phyloP scores from a whole-genome alignment of 2,888 invertebrate genomes.

The Blera fallax region DNA sequence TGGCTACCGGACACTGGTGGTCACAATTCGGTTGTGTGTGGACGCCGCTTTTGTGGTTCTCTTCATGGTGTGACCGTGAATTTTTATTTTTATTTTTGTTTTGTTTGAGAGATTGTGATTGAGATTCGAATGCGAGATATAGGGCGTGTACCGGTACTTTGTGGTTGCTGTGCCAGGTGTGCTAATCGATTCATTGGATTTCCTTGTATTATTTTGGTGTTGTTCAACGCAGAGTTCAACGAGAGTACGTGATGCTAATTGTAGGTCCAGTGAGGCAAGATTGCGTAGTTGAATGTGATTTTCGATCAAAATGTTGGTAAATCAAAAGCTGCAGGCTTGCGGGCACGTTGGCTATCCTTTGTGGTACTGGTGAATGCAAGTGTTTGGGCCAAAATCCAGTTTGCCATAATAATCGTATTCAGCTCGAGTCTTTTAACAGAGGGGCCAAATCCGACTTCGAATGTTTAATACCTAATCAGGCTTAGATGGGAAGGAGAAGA shows the following conservation, averaged over 20 bases:
- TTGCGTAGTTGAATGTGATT: neutral
- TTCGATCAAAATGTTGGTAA: neutral
- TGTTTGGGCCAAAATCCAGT: too few species aligned
- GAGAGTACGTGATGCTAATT: too few species aligned
- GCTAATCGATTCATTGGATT: slow-evolving; percentile 48
- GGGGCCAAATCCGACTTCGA: too few species aligned
- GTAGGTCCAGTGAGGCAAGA: too few species aligned
- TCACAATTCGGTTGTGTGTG: neutral
- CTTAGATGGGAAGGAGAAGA: too few species aligned
- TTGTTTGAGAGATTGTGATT: slow-evolving; percentile 15
- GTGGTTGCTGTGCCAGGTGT: slow-evolving; percentile 48
- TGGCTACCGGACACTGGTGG: slow-evolving; percentile 43
- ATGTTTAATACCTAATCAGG: too few species aligned
- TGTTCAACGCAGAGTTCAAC: neutral
- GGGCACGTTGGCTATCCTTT: too few species aligned
- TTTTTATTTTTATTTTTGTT: neutral
- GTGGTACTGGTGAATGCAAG: too few species aligned
- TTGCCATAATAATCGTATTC: too few species aligned
- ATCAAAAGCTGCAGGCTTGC: too few species aligned
- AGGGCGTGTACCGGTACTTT: slow-evolving; percentile 44
- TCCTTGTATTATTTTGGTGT: slow-evolving; percentile 7
- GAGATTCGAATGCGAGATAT: slow-evolving; percentile 34
- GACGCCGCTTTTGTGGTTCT: slow-evolving; percentile 21
- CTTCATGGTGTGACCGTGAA: slow-evolving; percentile 65
- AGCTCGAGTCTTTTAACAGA: too few species aligned